Evolutionary conservation across 2,113 vertebrate species (phyloP).

Genomic region (Rhagologus leucostigma): DNA sequence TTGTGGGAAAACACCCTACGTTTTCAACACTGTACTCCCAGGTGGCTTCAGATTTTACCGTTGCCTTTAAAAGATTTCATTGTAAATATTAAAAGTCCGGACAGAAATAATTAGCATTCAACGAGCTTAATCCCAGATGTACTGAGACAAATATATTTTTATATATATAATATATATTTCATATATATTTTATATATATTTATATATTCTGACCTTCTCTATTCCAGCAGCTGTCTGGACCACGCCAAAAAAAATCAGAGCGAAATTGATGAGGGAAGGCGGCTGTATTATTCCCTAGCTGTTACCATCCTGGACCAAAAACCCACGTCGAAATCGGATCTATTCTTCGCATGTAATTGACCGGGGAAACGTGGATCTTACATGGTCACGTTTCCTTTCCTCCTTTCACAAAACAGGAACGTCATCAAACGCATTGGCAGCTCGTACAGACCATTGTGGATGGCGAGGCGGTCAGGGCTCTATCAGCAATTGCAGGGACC

Average conservation of each 20-base stretch:
- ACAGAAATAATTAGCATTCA: conserved; percentile 50
- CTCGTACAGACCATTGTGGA: conserved; percentile 54
- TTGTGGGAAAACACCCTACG: conserved; percentile 48
- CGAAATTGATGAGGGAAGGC: neutral
- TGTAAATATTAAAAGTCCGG: conserved; percentile 60
- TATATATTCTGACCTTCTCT: conserved; percentile 53
- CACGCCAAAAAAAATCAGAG: neutral
- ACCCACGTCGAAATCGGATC: neutral
- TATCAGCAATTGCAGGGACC: conserved; percentile 50
- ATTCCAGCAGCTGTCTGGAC: conserved; percentile 51
- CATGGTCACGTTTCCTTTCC: conserved; percentile 62
- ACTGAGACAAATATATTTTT: conserved; percentile 43
- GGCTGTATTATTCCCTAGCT: conserved; percentile 36
- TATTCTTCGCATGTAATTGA: conserved; percentile 58
- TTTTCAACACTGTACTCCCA: conserved; percentile 50
- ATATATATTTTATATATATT: conserved; percentile 50
- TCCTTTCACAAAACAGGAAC: conserved; percentile 65
- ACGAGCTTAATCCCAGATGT: conserved; percentile 15
- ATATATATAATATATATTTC: conserved; percentile 51
- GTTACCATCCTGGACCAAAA: conserved; percentile 42
- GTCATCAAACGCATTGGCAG: conserved; percentile 65
- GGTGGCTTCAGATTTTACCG: conserved; percentile 26
- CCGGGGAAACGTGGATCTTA: conserved; percentile 63
- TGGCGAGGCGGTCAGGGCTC: conserved; percentile 38
- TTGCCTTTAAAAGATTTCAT: conserved; percentile 47